A percentile compares a stretch with the other conserved stretches of the same genome.
phyloP scores from a whole-genome alignment of 2,113 vertebrate species.

The Mobula hypostoma region DNA sequence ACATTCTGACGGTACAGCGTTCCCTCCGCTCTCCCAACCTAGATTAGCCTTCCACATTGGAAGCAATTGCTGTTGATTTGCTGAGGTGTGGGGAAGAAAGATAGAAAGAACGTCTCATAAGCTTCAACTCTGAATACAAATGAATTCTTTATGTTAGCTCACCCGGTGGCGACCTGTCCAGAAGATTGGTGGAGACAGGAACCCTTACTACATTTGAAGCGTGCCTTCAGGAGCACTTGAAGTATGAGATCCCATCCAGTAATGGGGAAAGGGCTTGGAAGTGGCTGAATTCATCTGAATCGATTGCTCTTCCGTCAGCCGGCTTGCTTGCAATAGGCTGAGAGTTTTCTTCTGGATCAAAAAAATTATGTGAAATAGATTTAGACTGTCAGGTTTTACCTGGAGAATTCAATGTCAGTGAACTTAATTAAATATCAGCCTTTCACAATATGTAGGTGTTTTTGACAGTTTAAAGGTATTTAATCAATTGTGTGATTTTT shows the following conservation, averaged over 20 bases:
- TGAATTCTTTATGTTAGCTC: no score
- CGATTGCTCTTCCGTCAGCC: no score
- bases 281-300: no score
- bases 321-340: no score
- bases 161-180: no score
- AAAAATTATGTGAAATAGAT: not conserved
- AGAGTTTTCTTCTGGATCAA: no score
- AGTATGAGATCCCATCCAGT: no score
- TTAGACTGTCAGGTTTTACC: not conserved
- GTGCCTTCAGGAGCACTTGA: no score
- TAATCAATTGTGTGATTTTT: slow-evolving; percentile 2
- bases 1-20: not conserved
- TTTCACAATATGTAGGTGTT: not conserved
- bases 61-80: not conserved
- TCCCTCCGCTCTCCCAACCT: not conserved
- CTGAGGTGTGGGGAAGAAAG: not conserved
- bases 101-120: not conserved
- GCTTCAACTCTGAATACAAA: slow-evolving; percentile 8
- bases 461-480: not conserved
- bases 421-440: not conserved
- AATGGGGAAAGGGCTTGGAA: no score
- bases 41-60: not conserved
- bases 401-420: not conserved
- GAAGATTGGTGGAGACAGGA: no score
- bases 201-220: no score